These are phyloP conservation scores for Macroramphosus scolopax DNA, from an alignment of 2,797 vertebrate genomes.

Conservation along the genomic window DNA sequence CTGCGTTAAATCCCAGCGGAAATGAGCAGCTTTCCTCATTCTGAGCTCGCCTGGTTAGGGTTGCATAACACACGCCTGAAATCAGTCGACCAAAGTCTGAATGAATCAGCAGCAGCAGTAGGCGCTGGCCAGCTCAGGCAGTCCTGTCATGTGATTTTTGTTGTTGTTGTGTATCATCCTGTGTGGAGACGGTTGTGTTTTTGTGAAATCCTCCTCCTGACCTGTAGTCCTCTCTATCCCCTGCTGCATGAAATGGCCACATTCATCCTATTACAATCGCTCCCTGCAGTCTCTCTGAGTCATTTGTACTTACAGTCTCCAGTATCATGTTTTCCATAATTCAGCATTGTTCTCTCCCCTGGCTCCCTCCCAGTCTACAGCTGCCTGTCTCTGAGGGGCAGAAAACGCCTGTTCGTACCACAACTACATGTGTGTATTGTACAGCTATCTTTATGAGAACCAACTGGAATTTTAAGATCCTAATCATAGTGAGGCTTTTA, in stretches of 20 bases:
- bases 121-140: conserved; percentile 20
- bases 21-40: conserved; percentile 13
- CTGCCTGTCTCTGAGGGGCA: not conserved
- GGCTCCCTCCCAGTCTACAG: not conserved
- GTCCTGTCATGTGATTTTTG: conserved; percentile 41
- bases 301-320: too few species aligned
- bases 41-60: conserved; percentile 10
- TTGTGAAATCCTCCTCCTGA: conserved; percentile 19
- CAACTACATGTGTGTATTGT: too few species aligned
- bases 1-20: too few species aligned
- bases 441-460: too few species aligned
- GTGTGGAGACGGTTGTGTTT: conserved; percentile 22
- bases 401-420: too few species aligned
- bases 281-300: conserved; percentile 11
- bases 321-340: not conserved
- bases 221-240: conserved; percentile 25
- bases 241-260: conserved; percentile 34
- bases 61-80: conserved; percentile 40
- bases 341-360: conserved; percentile 4
- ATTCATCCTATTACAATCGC: conserved; percentile 17
- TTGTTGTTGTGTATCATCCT: conserved; percentile 20
- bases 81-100: conserved; percentile 31
- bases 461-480: too few species aligned
- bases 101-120: conserved; percentile 30
- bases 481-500: too few species aligned